Evolutionary conservation across 2,888 invertebrate genomes (phyloP), one percentile per base, ranked within the genome.

Genomic region (Lingula anatina): DNA sequence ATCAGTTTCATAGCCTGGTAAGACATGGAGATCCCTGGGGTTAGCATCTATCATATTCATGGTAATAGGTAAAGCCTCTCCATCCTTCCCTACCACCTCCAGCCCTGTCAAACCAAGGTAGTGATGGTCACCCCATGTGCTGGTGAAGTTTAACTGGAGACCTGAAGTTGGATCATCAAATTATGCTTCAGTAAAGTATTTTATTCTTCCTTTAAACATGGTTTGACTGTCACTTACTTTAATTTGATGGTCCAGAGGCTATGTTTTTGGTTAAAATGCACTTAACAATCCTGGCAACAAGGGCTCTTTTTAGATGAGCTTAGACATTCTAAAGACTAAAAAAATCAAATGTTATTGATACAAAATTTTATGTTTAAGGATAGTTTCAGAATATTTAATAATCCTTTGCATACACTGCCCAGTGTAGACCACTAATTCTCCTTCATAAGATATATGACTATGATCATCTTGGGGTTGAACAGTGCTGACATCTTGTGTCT

Each of bases 71-170:
- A 80, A 46, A 7, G 71, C 64, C 50, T 75, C 70, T 5, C 77
- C 78, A 47, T 73, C 66, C 36, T 61, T 66, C 15, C 71, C 77
- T 3, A 80, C 67, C 24, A 81, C 65, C 54, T 80, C 79, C 40
- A 81, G 47, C 2, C 79, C 80, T 1, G 79, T 78, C 47, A 81
- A 62, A 1, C 81, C 81, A 40, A 81, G 65, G 48, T 75, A 71
- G 52, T 78, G 76, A 15, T 62, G 59, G 58, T 77, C 77, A 27
- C 81, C 80, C 81, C 81, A 81, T 12, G 79, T 81, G 7, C 71
- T 68, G 4, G 68, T 62, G 56, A 81, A 72, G 55, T 78, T 76
- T 47, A 81, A 56, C 53, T 66, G 57, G 37, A 77, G 44, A 54
- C 57, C 73, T 74, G 56, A 5, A 55, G n/a, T n/a, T n/a, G n/a